Evolutionary conservation across 2,888 invertebrate species (phyloP).

Genomic region (Agrochola lota): DNA sequence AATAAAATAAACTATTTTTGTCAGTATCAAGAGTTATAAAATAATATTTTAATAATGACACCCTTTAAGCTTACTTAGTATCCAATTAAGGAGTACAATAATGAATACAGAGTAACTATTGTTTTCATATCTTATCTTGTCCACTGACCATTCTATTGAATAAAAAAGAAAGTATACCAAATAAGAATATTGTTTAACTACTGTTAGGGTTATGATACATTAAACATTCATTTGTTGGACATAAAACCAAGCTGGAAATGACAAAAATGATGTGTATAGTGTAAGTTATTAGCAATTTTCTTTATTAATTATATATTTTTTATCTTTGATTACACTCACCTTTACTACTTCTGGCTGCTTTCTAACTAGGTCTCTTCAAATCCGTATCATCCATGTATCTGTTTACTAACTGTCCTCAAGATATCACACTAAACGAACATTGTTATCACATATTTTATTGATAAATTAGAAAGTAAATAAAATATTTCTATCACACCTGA

Average conservation of each 20-base stretch:
- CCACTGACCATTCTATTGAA: not conserved
- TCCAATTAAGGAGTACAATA: not conserved
- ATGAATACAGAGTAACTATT: not conserved
- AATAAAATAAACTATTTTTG: not conserved
- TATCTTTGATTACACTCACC: slow-evolving; percentile 51
- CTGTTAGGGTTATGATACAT: not conserved
- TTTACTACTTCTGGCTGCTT: slow-evolving; percentile 5
- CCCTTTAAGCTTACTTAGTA: not conserved
- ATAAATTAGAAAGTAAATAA: slow-evolving; percentile 79
- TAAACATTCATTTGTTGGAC: not conserved
- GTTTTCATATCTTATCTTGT: not conserved
- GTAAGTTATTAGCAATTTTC: not conserved
- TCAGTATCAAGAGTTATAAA: not conserved
- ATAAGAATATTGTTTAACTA: not conserved
- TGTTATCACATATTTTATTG: slow-evolving; percentile 72
- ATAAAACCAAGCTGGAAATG: not conserved
- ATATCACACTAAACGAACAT: slow-evolving; percentile 66
- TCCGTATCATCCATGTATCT: slow-evolving; percentile 66
- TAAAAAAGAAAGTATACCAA: not conserved
- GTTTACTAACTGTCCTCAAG: slow-evolving; percentile 68
- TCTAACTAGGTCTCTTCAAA: slow-evolving; percentile 50
- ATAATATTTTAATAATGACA: not conserved
- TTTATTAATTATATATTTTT: not conserved
- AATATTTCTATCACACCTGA: slow-evolving; percentile 39
- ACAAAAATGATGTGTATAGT: not conserved